Evolutionary conservation across 2,113 vertebrate genomes (phyloP), one percentile per base, ranked within the genome.

Genomic region (Cephalopterus ornatus): DNA sequence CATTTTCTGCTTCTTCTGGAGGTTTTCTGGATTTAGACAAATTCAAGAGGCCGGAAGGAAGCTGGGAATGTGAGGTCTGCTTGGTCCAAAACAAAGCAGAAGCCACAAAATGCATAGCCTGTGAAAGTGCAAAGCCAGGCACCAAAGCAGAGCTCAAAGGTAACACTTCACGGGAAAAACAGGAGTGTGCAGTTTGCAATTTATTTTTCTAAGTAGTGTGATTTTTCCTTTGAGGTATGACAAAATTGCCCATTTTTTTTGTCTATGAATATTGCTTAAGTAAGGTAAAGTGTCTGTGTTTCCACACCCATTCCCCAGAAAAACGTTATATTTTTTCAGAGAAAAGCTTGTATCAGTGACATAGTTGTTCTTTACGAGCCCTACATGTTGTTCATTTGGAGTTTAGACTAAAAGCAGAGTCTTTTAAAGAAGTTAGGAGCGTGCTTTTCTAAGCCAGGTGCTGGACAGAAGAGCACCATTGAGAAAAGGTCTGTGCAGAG

Each of bases 141-240:
- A 98, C 98, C 66, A 98, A 97, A 73, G 92, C 96, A 41, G 98
- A 99, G 89, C 95, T 98, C 70, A 99, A 98, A 99, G 99, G 99
- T 99, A 98, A 94, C 75, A 32, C 8, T 87, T 35, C 13, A 9
- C 37, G 44, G 72, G 27, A n/a, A 55, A 30, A 72, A 35, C 9
- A 73, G 39, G 12, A 9, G 9, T 41, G 11, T 53, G 9, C 11
- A 7, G 80, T 71, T 46, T 86, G 30, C 35, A 56, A 0, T 19
- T 44, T 21, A 2, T 70, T 42, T 59, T 71, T 76, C 70, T 0
- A 44, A 42, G 33, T 52, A 18, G 18, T 39, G 0, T 53, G 37
- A 17, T 70, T 83, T 93, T 87, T 58, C 6, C 7, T 55, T 71
- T 52, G 46, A 78, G 42, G 2, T 78, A 33, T 58, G 44, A 33